Conservation (phyloP, 1,140 invertebrate genomes). For the Pararge aegeria region DNA sequence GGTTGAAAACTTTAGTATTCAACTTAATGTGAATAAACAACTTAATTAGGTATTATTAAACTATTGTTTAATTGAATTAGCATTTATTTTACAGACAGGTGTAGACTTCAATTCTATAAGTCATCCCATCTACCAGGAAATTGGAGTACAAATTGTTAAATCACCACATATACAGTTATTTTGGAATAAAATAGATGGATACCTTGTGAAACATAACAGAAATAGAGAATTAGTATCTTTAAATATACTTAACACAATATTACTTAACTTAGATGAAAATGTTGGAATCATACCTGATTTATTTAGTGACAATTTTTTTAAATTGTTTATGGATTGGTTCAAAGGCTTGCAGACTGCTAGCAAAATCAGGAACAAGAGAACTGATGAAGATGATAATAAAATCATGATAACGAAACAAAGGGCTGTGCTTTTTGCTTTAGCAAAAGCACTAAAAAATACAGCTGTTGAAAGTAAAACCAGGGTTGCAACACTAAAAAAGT, state of each 20-base stretch:
- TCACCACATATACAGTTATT: constrained; percentile 76
- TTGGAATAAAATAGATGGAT: constrained; percentile 81
- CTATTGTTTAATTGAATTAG: too few relatives aligned
- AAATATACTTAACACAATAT: constrained; percentile 77
- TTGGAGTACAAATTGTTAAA: constrained; percentile 75
- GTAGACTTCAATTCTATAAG: constrained; percentile 80
- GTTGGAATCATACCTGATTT: constrained; percentile 71
- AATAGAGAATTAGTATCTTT: constrained; percentile 80
- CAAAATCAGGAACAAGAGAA: constrained; percentile 66
- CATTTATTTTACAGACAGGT: constrained; percentile 75
- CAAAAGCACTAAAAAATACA: constrained; percentile 74
- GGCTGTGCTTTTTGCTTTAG: constrained; percentile 79
- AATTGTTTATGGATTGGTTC: constrained; percentile 80
- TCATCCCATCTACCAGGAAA: constrained; percentile 82
- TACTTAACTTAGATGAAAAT: constrained; percentile 76
- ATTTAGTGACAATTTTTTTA: constrained; percentile 80
- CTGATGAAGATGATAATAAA: constrained; percentile 75
- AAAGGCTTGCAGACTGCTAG: constrained; percentile 73
- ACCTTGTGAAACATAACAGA: constrained; percentile 81
- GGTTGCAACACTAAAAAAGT: constrained; percentile 81
- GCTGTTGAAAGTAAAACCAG: constrained; percentile 76
- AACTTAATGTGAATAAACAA: too few relatives aligned
- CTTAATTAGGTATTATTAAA: too few relatives aligned
- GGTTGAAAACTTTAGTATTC: too few relatives aligned
- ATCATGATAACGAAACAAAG: constrained; percentile 79